Evolutionary conservation across 2,888 invertebrate genomes (phyloP).

Genomic region (Stictocephala bisonia): DNA sequence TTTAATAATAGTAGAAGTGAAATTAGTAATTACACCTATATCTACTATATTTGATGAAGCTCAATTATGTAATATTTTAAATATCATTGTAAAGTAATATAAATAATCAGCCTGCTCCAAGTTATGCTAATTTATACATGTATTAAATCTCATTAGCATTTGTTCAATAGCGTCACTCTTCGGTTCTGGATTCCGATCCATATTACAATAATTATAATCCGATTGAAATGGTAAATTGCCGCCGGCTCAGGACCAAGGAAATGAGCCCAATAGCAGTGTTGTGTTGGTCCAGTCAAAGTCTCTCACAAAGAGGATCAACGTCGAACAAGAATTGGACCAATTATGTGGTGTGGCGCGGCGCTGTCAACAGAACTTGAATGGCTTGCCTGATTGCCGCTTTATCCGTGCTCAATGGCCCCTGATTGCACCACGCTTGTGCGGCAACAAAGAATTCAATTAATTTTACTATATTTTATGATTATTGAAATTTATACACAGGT

Average conservation of each 20-base stretch:
- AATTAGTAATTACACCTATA: too few species aligned
- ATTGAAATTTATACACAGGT: constrained; percentile 29
- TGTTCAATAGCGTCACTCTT: neutral
- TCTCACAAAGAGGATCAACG: constrained; percentile 15
- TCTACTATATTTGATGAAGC: too few species aligned
- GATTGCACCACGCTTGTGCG: neutral
- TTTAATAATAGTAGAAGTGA: too few species aligned
- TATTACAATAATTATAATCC: constrained; percentile 33
- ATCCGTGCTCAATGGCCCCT: neutral
- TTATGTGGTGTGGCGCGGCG: neutral
- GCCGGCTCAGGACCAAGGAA: neutral
- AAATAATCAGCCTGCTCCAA: too few species aligned
- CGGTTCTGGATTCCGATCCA: neutral
- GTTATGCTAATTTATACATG: too few species aligned
- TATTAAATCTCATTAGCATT: too few species aligned
- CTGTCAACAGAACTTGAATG: constrained; percentile 13
- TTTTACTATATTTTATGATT: constrained; percentile 36
- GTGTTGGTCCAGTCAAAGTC: neutral
- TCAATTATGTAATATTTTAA: too few species aligned
- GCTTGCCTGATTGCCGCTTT: constrained; percentile 19
- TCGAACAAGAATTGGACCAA: constrained; percentile 23
- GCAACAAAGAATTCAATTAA: constrained; percentile 36
- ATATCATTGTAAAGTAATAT: too few species aligned
- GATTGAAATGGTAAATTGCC: constrained; percentile 33
- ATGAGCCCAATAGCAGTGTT: neutral